These are phyloP conservation scores for Zootermopsis nevadensis DNA, from an alignment of 2,888 invertebrate species.

Conservation along the genomic window DNA sequence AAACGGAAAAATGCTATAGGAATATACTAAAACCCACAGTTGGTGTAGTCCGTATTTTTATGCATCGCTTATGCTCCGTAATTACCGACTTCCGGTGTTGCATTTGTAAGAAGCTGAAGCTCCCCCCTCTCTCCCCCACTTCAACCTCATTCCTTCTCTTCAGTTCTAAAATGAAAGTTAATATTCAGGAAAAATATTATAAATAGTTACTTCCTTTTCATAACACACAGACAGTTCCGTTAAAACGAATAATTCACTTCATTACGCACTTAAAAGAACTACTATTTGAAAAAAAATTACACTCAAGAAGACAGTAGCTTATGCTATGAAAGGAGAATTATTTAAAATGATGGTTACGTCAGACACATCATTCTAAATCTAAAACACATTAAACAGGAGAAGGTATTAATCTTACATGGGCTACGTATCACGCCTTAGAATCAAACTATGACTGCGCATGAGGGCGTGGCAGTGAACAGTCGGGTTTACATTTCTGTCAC, in stretches of 20 bases:
- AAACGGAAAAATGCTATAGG: slow-evolving; percentile 13
- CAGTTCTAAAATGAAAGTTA: not conserved
- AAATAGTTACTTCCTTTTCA: not conserved
- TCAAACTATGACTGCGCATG: too few relatives aligned
- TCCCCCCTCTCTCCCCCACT: not conserved
- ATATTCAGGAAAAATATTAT: not conserved
- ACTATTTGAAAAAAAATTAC: too few relatives aligned
- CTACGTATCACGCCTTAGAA: too few relatives aligned
- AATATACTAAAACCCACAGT: not conserved
- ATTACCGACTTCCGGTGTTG: slow-evolving; percentile 26
- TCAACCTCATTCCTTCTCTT: not conserved
- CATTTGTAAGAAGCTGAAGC: not conserved
- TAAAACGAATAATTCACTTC: not conserved
- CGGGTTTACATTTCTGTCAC: too few relatives aligned
- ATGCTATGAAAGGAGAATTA: too few relatives aligned
- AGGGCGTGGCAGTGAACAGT: too few relatives aligned
- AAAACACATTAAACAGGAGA: too few relatives aligned
- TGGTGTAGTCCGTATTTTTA: slow-evolving; percentile 33
- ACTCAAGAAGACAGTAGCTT: too few relatives aligned
- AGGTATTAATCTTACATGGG: too few relatives aligned
- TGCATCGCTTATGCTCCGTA: slow-evolving; percentile 7
- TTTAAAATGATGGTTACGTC: too few relatives aligned
- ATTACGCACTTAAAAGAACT: too few relatives aligned
- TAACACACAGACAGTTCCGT: not conserved
- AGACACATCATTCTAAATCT: too few relatives aligned